Base-by-base conservation (phyloP, 2,113 vertebrate genomes). In the Pelecanus crispus region DNA sequence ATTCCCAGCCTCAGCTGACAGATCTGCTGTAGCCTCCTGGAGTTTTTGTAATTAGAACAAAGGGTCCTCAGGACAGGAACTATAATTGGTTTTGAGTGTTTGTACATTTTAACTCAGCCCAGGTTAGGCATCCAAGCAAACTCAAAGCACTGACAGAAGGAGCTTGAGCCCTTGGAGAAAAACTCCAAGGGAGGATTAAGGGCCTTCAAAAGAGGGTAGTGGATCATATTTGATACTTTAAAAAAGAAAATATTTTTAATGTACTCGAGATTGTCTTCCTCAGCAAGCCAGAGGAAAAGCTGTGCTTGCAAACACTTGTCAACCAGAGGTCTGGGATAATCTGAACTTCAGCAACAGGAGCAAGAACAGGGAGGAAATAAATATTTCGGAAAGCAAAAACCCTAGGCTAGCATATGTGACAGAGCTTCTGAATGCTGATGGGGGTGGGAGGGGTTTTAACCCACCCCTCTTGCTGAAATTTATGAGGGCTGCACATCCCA, bases 1-100 rank as follows among this genome's bases (percentile, higher is more conserved):
- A 86, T 96, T 97, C 78, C 79, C 92, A 92, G 84, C 38, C 77
- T 92, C 85, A 61, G 83, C 96, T 80, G 73, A 93, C 70, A 84
- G 44, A 85, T 47, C 88, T 94, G 73, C 72, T 77, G 25, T 56
- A 92, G 72, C 66, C 82, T 94, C 45, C 71, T 78, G 67, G 83
- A 93, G 82, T 38, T 93, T 86, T 77, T 75, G 40, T 80, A 94
- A 92, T 95, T 81, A 73, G 84, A 96, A 89, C 63, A 88, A 95
- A 94, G 68, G 32, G 34, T 92, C 72, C 45, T 45, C 0, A 0
- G 78, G 65, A 62, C 52, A 88, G 63, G 28, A 58, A 63, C 18
- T 74, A 5, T 72, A 96, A 92, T 82, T 81, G 53, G 10, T 26
- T 90, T 68, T 85, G 74, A 87, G 55, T 77, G 72, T 75, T 94